Evolutionary conservation across 2,113 vertebrate species (phyloP), one percentile per base, ranked within the genome.

Genomic region (Malurus cyaneus): DNA sequence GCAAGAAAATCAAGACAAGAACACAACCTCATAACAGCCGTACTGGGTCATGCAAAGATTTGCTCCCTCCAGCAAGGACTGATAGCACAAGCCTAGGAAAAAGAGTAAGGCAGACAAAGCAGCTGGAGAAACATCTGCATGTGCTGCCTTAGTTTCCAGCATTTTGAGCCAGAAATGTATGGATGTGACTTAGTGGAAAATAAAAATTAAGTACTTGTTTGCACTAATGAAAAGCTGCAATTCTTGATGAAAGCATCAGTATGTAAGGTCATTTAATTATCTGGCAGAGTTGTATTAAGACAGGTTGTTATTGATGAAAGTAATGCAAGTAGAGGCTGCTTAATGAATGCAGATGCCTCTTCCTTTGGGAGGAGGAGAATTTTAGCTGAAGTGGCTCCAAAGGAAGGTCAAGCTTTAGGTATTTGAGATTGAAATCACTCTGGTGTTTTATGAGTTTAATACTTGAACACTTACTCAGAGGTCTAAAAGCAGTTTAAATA

Each of bases 331-430:
- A 49, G 60, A 67, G 41, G 25, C 47, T 50, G 36, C 53, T 19
- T 95, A 39, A 66, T 80, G 46, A 86, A 42, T 11, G n/a, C 31
- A 32, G 39, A 70, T 88, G 34, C 11, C 14, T 94, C 69, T 82
- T 81, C 42, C 74, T 80, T 88, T 59, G 29, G 70, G 80, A 86
- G 44, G 50, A 91, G 57, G 57, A 86, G 18, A 44, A 80, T 83
- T 91, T 89, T 64, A 74, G 20, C 24, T 88, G 53, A 61, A 70
- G 42, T 59, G 60, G 23, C 39, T 92, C 41, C 67, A 90, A 78
- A 83, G 44, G 54, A 90, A 83, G 76, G 71, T 88, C 71, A 86
- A 12, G n/a, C 54, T 94, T 88, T 56, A 80, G 64, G 34, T 95
- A 86, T 88, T 59, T 77, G 47, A 82, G 90, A 83, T 92, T 83